These are phyloP conservation scores for Stegophylla sp. DNA, from an alignment of 2,888 invertebrate genomes.

Conservation along the genomic window DNA sequence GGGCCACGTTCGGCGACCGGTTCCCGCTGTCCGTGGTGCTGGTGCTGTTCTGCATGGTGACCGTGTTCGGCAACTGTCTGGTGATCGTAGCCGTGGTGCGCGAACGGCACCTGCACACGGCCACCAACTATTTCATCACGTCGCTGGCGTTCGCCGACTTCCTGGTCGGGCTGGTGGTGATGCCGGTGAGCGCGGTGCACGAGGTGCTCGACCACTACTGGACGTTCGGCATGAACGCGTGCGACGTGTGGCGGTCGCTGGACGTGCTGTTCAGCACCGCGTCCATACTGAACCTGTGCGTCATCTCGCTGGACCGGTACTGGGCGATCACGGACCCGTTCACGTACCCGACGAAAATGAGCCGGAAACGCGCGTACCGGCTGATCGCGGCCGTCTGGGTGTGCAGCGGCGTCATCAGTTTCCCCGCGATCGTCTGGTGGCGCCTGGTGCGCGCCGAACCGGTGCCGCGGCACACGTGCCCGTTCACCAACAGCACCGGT, in stretches of 20 bases:
- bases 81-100: slow-evolving; percentile 92
- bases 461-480: slow-evolving; percentile 85
- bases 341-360: slow-evolving; percentile 95
- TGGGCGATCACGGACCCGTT: slow-evolving; percentile 99
- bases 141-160: slow-evolving; percentile 96
- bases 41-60: slow-evolving; percentile 85
- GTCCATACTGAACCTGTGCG: slow-evolving; percentile 95
- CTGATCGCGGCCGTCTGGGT: slow-evolving; percentile 95
- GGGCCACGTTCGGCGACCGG: slow-evolving; percentile 69
- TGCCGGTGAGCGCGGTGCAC: slow-evolving; percentile 94
- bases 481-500: slow-evolving; percentile 94
- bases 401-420: slow-evolving; percentile 94
- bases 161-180: slow-evolving; percentile 93
- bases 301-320: slow-evolving; percentile 94
- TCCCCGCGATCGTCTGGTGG: slow-evolving; percentile 98
- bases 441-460: slow-evolving; percentile 79
- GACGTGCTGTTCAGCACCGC: slow-evolving; percentile 98
- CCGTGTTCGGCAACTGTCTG: slow-evolving; percentile 92
- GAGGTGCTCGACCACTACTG: slow-evolving; percentile 89
- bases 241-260: slow-evolving; percentile 95
- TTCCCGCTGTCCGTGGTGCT: slow-evolving; percentile 81
- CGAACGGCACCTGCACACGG: slow-evolving; percentile 92
- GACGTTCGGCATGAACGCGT: slow-evolving; percentile 95
- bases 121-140: slow-evolving; percentile 97
- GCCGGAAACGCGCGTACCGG: slow-evolving; percentile 81